Percentiles rank a stretch among this genome's conserved stretches.
phyloP scores from a whole-genome alignment of 2,888 invertebrate genomes.

The Drosophila cyrtoloma region DNA sequence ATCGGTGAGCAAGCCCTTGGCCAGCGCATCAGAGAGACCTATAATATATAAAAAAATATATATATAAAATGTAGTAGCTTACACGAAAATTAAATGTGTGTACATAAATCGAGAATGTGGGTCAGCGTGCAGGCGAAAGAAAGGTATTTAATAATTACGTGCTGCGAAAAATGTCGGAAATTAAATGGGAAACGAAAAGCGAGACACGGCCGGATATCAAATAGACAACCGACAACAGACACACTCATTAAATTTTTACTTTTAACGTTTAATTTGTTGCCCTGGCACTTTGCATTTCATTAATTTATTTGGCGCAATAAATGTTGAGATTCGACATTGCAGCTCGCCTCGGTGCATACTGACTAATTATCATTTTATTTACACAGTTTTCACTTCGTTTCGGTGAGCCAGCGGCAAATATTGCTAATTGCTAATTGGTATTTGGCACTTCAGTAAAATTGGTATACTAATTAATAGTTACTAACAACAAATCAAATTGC shows the following conservation, averaged over 20 bases:
- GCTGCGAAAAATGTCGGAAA: conserved; percentile 44
- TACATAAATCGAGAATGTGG: conserved; percentile 31
- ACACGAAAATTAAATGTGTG: conserved; percentile 9
- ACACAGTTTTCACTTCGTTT: not conserved
- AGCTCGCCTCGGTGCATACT: not conserved
- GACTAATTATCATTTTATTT: conserved; percentile 7
- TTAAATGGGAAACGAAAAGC: conserved; percentile 35
- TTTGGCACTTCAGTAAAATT: not conserved
- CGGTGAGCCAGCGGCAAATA: too few species aligned
- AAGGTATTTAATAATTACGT: conserved; percentile 35
- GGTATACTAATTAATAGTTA: not conserved
- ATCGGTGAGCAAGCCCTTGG: conserved; percentile 90
- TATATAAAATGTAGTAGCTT: conserved; percentile 8
- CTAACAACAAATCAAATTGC: not conserved
- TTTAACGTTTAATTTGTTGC: conserved; percentile 30
- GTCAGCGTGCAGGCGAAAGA: conserved; percentile 29
- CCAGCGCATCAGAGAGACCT: conserved; percentile 91
- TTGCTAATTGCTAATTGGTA: not conserved
- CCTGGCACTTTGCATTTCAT: conserved; percentile 10
- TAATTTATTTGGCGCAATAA: conserved; percentile 2
- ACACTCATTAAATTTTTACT: conserved; percentile 34
- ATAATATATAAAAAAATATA: not conserved
- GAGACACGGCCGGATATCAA: not conserved
- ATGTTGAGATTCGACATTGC: conserved; percentile 5
- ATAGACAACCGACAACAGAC: conserved; percentile 4